A percentile compares a stretch with the other conserved stretches of the same genome.
These are phyloP conservation scores for Hippocampus zosterae DNA, from an alignment of 2,113 vertebrate species.

Conservation along the genomic window DNA sequence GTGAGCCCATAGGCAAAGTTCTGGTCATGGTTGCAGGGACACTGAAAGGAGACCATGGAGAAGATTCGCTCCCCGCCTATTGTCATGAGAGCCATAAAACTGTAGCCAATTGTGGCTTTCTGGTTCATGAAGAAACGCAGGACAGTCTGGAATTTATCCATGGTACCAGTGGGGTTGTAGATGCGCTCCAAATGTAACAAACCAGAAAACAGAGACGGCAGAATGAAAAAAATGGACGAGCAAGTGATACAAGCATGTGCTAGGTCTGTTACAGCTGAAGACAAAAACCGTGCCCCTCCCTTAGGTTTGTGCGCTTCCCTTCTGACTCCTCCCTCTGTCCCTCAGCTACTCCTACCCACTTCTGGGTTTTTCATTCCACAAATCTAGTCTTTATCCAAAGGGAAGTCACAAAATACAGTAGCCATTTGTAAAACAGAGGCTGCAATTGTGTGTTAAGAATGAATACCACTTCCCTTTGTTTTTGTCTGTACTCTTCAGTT, in stretches of 20 bases:
- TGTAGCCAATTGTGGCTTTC: constrained; percentile 87
- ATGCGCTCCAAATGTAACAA: neutral
- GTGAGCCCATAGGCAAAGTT: constrained; percentile 81
- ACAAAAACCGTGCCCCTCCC: constrained; percentile 41
- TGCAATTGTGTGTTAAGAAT: too few species aligned
- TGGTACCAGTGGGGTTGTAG: constrained; percentile 33
- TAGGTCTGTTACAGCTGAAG: constrained; percentile 8
- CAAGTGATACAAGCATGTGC: constrained; percentile 3
- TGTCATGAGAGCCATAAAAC: constrained; percentile 86
- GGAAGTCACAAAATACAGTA: neutral
- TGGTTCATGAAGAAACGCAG: constrained; percentile 79
- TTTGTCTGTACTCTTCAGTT: constrained; percentile 3
- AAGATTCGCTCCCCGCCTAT: constrained; percentile 85
- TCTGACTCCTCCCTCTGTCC: constrained; percentile 36
- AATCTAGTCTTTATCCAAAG: neutral
- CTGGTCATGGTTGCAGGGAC: constrained; percentile 82
- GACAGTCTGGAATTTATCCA: constrained; percentile 82
- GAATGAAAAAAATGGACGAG: neutral
- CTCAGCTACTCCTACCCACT: constrained; percentile 5
- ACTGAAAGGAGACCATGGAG: constrained; percentile 87
- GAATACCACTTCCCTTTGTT: neutral
- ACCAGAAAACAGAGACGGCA: neutral
- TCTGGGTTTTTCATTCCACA: neutral
- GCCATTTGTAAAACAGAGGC: neutral
- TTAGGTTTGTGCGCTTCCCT: constrained; percentile 1